These are phyloP conservation scores for Micromussa lordhowensis DNA, from an alignment of 92 coral and sea anemone species.

Conservation along the genomic window DNA sequence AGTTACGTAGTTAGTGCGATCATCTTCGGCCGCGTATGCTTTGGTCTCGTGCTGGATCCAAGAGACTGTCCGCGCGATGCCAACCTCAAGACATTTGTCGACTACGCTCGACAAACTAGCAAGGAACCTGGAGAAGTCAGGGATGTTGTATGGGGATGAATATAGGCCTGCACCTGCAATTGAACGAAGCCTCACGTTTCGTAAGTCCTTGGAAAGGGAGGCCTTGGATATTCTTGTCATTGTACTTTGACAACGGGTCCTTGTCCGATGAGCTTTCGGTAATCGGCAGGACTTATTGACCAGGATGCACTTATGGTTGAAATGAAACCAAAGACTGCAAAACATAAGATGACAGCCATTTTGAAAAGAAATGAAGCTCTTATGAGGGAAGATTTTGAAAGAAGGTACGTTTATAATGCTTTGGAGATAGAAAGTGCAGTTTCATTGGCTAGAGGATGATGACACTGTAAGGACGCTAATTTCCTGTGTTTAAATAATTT, in stretches of 20 bases:
- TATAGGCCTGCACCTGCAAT: constrained; percentile 68
- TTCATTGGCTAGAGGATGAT: too few relatives aligned
- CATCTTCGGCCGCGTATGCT: constrained; percentile 61
- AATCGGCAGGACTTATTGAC: constrained; percentile 34
- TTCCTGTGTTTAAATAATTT: too few relatives aligned
- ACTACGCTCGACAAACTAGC: constrained; percentile 56
- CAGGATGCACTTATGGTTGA: not conserved
- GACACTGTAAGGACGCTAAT: too few relatives aligned
- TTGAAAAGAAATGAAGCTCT: too few relatives aligned
- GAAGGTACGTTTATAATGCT: too few relatives aligned
- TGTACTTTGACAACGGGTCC: constrained; percentile 58
- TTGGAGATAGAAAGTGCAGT: too few relatives aligned
- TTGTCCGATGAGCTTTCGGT: constrained; percentile 45
- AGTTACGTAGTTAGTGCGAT: constrained; percentile 48
- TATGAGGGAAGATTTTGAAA: too few relatives aligned
- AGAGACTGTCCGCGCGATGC: constrained; percentile 68
- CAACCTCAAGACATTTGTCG: constrained; percentile 56
- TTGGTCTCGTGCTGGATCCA: constrained; percentile 78
- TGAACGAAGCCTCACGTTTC: constrained; percentile 71
- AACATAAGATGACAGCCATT: not conserved
- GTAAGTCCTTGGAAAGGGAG: constrained; percentile 53
- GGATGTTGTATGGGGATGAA: constrained; percentile 36
- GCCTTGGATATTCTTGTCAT: constrained; percentile 58
- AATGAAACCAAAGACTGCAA: not conserved
- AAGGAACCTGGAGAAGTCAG: constrained; percentile 48